phyloP scores from a whole-genome alignment of 2,113 vertebrate species.

The Ranitomeya imitator region DNA sequence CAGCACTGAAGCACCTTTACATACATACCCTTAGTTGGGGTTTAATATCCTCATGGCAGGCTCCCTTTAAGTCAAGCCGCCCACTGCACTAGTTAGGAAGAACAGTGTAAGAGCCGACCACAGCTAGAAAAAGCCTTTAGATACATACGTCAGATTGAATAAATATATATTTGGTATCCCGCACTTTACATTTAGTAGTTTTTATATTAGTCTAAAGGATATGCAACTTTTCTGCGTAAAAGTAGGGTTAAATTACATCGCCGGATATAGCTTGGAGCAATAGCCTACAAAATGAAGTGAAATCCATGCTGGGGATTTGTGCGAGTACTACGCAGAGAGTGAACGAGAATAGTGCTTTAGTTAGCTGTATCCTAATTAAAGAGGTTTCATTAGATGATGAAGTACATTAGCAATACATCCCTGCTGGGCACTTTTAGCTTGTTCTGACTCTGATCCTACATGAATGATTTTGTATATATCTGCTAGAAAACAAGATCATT shows the following conservation, averaged over 20 bases:
- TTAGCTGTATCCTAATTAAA: slow-evolving; percentile 62
- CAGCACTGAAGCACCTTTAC: no score
- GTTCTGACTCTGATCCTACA: slow-evolving; percentile 60
- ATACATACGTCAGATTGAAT: no score
- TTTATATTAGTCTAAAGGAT: neutral
- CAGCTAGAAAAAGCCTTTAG: no score
- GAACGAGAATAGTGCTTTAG: slow-evolving; percentile 61
- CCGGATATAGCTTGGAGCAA: neutral
- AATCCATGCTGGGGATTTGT: neutral
- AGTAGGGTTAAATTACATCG: neutral
- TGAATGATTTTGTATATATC: slow-evolving; percentile 60
- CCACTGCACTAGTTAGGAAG: no score
- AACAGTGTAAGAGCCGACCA: no score
- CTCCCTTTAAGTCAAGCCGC: no score
- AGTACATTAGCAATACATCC: slow-evolving; percentile 64
- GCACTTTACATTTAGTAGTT: neutral
- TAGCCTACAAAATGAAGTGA: neutral
- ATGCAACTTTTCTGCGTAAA: neutral
- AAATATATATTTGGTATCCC: neutral
- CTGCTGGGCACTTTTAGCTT: slow-evolving; percentile 59
- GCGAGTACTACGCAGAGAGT: neutral
- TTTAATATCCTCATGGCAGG: no score
- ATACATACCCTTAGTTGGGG: no score
- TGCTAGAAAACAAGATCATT: slow-evolving; percentile 40
- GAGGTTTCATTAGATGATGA: slow-evolving; percentile 64